phyloP scores from a whole-genome alignment of 1,140 invertebrate species.

The Drosophila truncata region DNA sequence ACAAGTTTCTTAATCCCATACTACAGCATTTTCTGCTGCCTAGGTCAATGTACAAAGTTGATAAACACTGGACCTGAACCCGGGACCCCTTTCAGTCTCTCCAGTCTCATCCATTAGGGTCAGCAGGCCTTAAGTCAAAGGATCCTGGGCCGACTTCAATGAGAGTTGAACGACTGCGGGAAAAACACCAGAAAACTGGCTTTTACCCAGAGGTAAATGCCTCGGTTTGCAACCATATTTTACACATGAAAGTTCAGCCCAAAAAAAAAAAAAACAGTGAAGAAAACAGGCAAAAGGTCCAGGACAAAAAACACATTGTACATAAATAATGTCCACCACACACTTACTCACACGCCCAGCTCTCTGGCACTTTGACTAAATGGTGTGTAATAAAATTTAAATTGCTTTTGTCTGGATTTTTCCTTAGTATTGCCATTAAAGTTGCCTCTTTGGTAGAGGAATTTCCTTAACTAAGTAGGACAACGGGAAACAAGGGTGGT shows the following conservation, averaged over 20 bases:
- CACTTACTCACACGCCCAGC: conserved; percentile 42
- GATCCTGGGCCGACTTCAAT: conserved; percentile 16
- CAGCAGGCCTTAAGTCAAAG: conserved; percentile 25
- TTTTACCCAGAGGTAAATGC: conserved; percentile 45
- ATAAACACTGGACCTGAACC: conserved; percentile 13
- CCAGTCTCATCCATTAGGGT: conserved; percentile 22
- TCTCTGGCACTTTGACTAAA: conserved; percentile 69
- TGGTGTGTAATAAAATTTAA: conserved; percentile 78
- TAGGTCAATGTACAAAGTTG: conserved; percentile 54
- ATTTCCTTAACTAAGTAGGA: conserved; percentile 37
- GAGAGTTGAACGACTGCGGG: conserved; percentile 47
- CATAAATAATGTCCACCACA: conserved; percentile 67
- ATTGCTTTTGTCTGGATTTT: conserved; percentile 73
- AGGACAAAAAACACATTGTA: conserved; percentile 53
- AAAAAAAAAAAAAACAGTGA: conserved; percentile 17
- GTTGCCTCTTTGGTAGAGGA: conserved; percentile 13
- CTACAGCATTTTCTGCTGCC: conserved; percentile 15
- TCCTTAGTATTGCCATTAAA: conserved; percentile 34
- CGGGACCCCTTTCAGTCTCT: not conserved
- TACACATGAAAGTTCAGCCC: conserved; percentile 56
- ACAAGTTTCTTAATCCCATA: conserved; percentile 48
- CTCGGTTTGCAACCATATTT: conserved; percentile 61
- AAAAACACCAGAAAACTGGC: conserved; percentile 17
- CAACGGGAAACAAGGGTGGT: not conserved
- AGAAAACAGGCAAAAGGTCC: conserved; percentile 4